Evolutionary conservation across 2,888 invertebrate genomes (phyloP), one percentile per base, ranked within the genome.

Genomic region (Drosophila histrio): DNA sequence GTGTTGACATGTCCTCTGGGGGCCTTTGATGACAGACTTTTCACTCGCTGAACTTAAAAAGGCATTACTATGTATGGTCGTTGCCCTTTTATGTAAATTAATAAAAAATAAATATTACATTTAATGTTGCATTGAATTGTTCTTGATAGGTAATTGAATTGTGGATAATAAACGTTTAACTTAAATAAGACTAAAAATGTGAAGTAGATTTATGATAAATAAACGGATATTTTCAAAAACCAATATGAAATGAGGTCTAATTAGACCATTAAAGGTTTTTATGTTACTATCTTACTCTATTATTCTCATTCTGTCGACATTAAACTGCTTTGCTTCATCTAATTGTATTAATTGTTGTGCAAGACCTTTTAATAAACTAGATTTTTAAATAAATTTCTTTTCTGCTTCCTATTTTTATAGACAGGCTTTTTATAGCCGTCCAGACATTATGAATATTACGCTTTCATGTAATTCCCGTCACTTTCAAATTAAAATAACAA

Each of bases 1-100:
- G 32, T 65, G 64, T 76, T 67, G 69, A 72, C 63, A 79, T 49
- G 52, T 24, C 76, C 76, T 36, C 17, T n/a, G 67, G 60, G 46
- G 28, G 9, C 2, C 39, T 36, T 58, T 57, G 58, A 4, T 46
- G 41, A 30, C 58, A 56, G 36, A n/a, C 9, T 34, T 52, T 41
- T 57, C 38, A 41, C 15, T 41, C 30, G 11, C 19, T 30, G 60
- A 41, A 13, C 49, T 36, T 15, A 28, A 52, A 41, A 15, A 24
- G 30, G 15, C 13, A 15, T n/a, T 1, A 21, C 5, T 17, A 21
- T 28, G 4, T 41, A 13, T 19, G 11, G 30, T 32, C 41, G 30
- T 44, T 47, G 13, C 13, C n/a, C 1, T n/a, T 26, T 38, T 28
- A 24, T 21, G 15, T 9, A 6, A 15, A 38, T 39, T 11, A 17